Evolutionary conservation across 2,888 invertebrate genomes (phyloP).

Genomic region (Quadroppia sp.): DNA sequence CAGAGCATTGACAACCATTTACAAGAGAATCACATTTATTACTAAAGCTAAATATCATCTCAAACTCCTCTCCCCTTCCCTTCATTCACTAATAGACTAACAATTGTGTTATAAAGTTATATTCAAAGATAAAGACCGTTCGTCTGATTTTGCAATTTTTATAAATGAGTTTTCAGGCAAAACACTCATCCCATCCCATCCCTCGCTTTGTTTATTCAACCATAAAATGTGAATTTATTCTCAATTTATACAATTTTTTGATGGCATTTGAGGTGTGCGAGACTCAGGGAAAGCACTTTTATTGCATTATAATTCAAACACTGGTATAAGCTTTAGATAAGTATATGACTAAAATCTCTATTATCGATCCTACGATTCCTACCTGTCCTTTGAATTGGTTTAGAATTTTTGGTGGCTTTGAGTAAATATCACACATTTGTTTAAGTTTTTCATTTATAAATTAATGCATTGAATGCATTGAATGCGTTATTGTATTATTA

Average conservation of each 20-base stretch:
- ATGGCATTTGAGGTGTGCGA: neutral
- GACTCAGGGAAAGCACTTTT: no score
- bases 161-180: constrained; percentile 29
- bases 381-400: no score
- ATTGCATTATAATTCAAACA: no score
- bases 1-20: constrained; percentile 22
- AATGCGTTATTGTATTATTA: no score
- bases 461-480: no score
- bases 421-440: no score
- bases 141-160: constrained; percentile 14
- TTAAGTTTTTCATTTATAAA: no score
- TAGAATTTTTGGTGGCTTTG: no score
- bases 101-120: neutral
- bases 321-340: no score
- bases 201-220: constrained; percentile 34
- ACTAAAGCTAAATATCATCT: constrained; percentile 19
- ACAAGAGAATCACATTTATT: constrained; percentile 32
- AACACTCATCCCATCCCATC: neutral
- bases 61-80: neutral
- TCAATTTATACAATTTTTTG: constrained; percentile 17
- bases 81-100: constrained; percentile 5
- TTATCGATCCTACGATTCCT: no score
- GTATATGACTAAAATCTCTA: no score
- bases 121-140: neutral
- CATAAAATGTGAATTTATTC: constrained; percentile 25